Conservation (phyloP, 1,140 invertebrate species). For the Oryctes rhinoceros region DNA sequence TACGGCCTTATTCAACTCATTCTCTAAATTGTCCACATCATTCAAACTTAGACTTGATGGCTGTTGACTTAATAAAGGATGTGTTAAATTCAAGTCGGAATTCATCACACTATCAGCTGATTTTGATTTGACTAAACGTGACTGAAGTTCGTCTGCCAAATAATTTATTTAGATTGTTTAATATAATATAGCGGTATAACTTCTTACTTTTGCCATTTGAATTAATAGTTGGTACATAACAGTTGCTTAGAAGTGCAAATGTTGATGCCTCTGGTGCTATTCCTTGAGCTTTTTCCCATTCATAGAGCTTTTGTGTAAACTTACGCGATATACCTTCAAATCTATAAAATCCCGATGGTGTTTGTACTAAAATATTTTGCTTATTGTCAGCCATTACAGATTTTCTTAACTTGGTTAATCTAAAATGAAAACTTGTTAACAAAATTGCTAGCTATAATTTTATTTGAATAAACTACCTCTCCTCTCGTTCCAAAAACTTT, state of each 20-base stretch:
- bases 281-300: conserved; percentile 88
- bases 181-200: not conserved
- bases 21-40: conserved; percentile 71
- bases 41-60: conserved; percentile 77
- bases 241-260: conserved; percentile 75
- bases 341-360: conserved; percentile 80
- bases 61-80: conserved; percentile 65
- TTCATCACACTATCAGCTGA: conserved; percentile 39
- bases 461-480: conserved; percentile 56
- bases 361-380: conserved; percentile 80
- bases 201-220: conserved; percentile 12
- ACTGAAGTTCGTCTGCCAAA: conserved; percentile 44
- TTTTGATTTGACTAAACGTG: conserved; percentile 43
- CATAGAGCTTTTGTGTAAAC: conserved; percentile 87
- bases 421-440: conserved; percentile 51
- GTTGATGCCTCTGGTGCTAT: conserved; percentile 84
- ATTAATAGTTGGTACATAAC: conserved; percentile 59
- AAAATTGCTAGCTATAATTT: not conserved
- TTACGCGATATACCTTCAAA: conserved; percentile 88
- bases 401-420: conserved; percentile 69
- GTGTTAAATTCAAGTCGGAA: conserved; percentile 29
- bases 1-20: conserved; percentile 54
- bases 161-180: not conserved
- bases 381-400: conserved; percentile 66
- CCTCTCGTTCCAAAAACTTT: conserved; percentile 70